Base-by-base conservation (phyloP, 1,140 invertebrate species). In the Pseudomyrmex gracilis region DNA sequence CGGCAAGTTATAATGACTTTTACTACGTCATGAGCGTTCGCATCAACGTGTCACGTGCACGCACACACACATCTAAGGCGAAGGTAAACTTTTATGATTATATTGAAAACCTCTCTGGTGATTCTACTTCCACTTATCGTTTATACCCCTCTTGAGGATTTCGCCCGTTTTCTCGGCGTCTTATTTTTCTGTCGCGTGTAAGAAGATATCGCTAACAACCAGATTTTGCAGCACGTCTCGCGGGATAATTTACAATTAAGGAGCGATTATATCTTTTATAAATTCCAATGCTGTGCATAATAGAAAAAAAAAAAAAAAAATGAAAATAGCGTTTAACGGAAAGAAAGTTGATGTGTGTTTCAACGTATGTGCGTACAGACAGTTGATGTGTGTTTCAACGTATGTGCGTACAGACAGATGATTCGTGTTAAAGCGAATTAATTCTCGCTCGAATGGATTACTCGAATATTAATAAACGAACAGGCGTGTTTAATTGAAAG, bases 31-130 rank as follows among this genome's bases (percentile, higher is more conserved):
- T 55, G 66, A 84, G 83, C 57, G 71, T 34, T 60, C 63, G 57
- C 76, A 82, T 84, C 74, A 82, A 84, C 67, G 76, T 84, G 34
- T 34, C 34, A 34, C 34, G 34, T 34, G 7, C 34, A 34, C 34
- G 7, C 34, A 34, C 49, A 7, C 2, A 51, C 2, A 51, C 49
- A 13, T 9, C 2, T 76, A 66, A 82, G 82, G 76, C 55, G 76
- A 64, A 66, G 66, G 76, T 80, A 84, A 84, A 84, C 83, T 84
- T 82, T 84, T 70, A 82, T 84, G 77, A 84, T 84, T 84, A 84
- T 82, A 82, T 84, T 84, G 76, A 82, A 84, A 82, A 82, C 61
- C 76, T 80, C 82, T 68, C 82, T 34, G 64, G 53, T 64, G 67
- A 67, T 64, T 74, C 70, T 74, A 73, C 70, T 60, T 82, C 34